These are phyloP conservation scores for Parapristionchus giblindavisi DNA, from an alignment of 2,888 invertebrate species.

Conservation along the genomic window DNA sequence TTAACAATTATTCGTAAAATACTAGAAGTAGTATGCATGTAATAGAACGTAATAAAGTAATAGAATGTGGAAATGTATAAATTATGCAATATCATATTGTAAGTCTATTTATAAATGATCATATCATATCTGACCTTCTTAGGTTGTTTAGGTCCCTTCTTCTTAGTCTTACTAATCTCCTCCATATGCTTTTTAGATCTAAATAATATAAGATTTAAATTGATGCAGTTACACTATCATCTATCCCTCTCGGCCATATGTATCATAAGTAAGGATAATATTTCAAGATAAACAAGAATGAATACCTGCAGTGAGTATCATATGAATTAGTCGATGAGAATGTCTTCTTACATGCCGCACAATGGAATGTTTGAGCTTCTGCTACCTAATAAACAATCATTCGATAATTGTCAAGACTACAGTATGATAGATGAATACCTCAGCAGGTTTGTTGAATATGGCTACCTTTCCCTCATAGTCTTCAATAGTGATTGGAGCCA, in stretches of 20 bases:
- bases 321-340: constrained; percentile 86
- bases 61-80: not conserved
- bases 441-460: constrained; percentile 10
- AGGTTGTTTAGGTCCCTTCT: constrained; percentile 69
- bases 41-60: not conserved
- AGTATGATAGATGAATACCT: not conserved
- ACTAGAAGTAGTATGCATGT: not conserved
- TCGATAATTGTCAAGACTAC: not conserved
- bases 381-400: constrained; percentile 73
- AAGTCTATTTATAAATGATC: not conserved
- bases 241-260: not conserved
- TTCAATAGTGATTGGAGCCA: constrained; percentile 23
- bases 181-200: constrained; percentile 83
- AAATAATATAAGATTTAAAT: constrained; percentile 81
- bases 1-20: too few relatives aligned
- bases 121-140: constrained; percentile 40
- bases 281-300: too few relatives aligned
- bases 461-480: constrained; percentile 27
- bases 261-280: not conserved
- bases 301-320: constrained; percentile 70
- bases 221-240: not conserved
- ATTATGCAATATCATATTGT: not conserved
- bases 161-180: constrained; percentile 70
- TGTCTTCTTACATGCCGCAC: constrained; percentile 70
- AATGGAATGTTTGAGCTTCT: constrained; percentile 79